Evolutionary conservation across 2,888 invertebrate genomes (phyloP).

Genomic region (Formica aserva): DNA sequence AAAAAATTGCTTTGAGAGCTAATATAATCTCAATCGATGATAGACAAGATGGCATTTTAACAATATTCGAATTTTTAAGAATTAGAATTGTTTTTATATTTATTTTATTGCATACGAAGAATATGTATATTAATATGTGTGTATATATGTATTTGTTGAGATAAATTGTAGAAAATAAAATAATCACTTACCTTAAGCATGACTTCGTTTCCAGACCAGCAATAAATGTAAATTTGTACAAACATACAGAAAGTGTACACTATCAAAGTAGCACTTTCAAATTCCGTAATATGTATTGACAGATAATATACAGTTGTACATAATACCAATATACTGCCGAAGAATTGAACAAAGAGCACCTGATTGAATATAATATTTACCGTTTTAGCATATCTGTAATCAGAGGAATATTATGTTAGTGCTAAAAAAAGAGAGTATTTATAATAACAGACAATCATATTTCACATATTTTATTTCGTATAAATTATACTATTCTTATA

Average conservation of each 20-base stretch:
- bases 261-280: not conserved
- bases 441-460: not conserved
- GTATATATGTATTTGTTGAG: not conserved
- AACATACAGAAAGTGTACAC: slow-evolving; percentile 60
- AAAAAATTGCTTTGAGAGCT: not conserved
- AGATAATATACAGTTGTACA: slow-evolving; percentile 37
- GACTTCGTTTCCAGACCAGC: slow-evolving; percentile 75
- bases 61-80: not conserved
- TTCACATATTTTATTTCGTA: not conserved
- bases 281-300: not conserved
- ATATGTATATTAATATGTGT: not conserved
- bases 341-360: slow-evolving; percentile 46
- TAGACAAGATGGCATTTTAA: not conserved
- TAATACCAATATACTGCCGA: slow-evolving; percentile 25
- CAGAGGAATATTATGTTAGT: not conserved
- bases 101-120: not conserved
- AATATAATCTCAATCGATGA: not conserved
- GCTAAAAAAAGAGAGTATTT: not conserved
- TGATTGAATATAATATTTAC: too few relatives aligned
- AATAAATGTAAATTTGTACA: slow-evolving; percentile 71
- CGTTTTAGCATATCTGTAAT: slow-evolving; percentile 38
- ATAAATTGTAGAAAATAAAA: not conserved
- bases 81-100: not conserved
- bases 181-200: slow-evolving; percentile 61
- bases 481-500: not conserved